Conservation (phyloP, 1,140 invertebrate species). For the Eueides isabella region DNA sequence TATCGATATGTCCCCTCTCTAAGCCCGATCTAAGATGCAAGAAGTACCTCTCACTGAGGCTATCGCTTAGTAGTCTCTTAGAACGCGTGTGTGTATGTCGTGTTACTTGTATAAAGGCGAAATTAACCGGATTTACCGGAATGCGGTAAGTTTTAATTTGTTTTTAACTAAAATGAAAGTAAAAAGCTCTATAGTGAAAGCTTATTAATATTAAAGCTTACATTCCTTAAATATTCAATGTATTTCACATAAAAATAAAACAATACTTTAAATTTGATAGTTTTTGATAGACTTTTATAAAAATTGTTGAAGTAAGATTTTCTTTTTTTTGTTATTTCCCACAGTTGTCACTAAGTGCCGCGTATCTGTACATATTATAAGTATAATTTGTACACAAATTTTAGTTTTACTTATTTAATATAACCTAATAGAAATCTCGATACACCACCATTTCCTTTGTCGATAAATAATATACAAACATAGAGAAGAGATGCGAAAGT, state of each 20-base stretch:
- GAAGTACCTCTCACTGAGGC: conserved; percentile 19
- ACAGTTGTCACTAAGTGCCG: not conserved
- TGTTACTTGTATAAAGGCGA: not conserved
- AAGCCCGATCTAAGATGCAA: conserved; percentile 13
- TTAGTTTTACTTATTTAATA: not conserved
- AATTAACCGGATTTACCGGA: conserved; percentile 14
- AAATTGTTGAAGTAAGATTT: not conserved
- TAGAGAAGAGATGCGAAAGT: not conserved
- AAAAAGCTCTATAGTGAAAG: conserved; percentile 11
- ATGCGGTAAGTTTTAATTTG: conserved; percentile 19
- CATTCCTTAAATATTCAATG: not conserved
- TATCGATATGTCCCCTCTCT: conserved; percentile 12
- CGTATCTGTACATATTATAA: not conserved
- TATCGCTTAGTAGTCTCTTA: conserved; percentile 19
- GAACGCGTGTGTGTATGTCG: conserved; percentile 20
- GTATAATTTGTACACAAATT: not conserved
- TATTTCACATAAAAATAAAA: not conserved
- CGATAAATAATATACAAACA: no score
- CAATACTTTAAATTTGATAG: not conserved
- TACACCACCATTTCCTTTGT: no score
- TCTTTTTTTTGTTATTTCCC: not conserved
- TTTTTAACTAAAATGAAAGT: conserved; percentile 24
- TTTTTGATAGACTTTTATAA: not conserved
- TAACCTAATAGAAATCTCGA: no score
- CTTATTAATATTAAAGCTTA: not conserved